Evolutionary conservation across 2,797 vertebrate genomes (phyloP).

Genomic region (Phataginus tetradactyla): DNA sequence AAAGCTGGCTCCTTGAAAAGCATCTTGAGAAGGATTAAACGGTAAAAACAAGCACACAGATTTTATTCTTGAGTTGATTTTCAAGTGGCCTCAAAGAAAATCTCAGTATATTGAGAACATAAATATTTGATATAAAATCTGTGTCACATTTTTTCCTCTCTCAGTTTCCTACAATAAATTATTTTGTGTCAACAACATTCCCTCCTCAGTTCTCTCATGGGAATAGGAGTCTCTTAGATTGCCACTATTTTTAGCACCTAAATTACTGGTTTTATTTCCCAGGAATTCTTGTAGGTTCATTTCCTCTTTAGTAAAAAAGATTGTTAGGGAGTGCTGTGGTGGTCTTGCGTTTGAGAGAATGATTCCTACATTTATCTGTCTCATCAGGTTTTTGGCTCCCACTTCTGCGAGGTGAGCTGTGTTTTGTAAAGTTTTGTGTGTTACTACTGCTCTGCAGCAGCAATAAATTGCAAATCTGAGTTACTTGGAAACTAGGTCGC

Average conservation of each 20-base stretch:
- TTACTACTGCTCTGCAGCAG: neutral
- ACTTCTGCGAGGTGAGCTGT: neutral
- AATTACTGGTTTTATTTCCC: neutral
- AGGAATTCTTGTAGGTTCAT: neutral
- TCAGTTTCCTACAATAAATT: neutral
- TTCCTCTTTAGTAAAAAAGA: neutral
- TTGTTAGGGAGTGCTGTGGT: too few species aligned
- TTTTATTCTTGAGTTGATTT: slow-evolving; percentile 22
- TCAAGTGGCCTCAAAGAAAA: neutral
- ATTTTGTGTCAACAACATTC: neutral
- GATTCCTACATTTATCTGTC: accelerated
- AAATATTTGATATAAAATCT: neutral
- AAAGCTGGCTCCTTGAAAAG: neutral
- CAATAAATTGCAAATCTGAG: too few species aligned
- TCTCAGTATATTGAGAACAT: neutral
- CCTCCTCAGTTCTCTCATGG: neutral
- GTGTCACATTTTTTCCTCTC: neutral
- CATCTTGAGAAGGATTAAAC: neutral
- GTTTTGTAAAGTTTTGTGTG: neutral
- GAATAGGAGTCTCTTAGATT: neutral
- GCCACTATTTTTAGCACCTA: neutral
- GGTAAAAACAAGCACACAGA: neutral
- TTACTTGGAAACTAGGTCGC: neutral
- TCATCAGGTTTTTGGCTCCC: neutral
- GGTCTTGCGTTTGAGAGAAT: neutral